Evolutionary conservation across 2,888 invertebrate genomes (phyloP), one percentile per base, ranked within the genome.

Genomic region (Leptinotarsa juncta): DNA sequence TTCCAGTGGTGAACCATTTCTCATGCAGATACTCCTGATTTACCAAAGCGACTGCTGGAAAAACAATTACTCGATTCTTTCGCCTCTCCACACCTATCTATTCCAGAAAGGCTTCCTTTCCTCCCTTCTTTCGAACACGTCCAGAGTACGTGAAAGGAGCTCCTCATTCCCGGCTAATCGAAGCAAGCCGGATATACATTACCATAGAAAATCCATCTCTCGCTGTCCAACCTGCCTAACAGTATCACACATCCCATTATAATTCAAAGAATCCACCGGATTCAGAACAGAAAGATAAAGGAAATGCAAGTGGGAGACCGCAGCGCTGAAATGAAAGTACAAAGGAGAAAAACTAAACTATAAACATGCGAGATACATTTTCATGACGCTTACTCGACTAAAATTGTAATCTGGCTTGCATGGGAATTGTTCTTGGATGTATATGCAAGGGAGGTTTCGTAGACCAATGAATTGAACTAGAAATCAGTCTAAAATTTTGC

Each of bases 281-380:
- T 49, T 70, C 70, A 70, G 57, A 55, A 49, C 32, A 50, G 70
- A 70, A 70, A 70, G 70, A 67, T 70, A 70, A 74, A 70, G 74
- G 70, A 71, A 74, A 74, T 70, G 70, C 70, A 70, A 74, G 70
- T 70, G 49, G 50, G 50, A 67, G 70, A 71, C 48, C 70, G 67
- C 60, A 71, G 67, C 53, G 60, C 66, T 68, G 68, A 71, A 75
- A 74, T 74, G 74, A 67, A 75, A 67, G 65, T 57, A 72, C 67
- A 75, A 71, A 67, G 49, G 67, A 67, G 74, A 67, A 74, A 74
- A 70, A 74, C 74, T 67, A 53, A 75, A 72, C 72, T 72, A 75
- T 75, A 72, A 72, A 66, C 67, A 23, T 67, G 50, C 42, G 49
- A 60, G 72, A 72, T 76, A 76, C 71, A 73, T 76, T 73, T 76